Base-by-base conservation (phyloP, 1,140 invertebrate genomes). In the Mactra quadrangularis region DNA sequence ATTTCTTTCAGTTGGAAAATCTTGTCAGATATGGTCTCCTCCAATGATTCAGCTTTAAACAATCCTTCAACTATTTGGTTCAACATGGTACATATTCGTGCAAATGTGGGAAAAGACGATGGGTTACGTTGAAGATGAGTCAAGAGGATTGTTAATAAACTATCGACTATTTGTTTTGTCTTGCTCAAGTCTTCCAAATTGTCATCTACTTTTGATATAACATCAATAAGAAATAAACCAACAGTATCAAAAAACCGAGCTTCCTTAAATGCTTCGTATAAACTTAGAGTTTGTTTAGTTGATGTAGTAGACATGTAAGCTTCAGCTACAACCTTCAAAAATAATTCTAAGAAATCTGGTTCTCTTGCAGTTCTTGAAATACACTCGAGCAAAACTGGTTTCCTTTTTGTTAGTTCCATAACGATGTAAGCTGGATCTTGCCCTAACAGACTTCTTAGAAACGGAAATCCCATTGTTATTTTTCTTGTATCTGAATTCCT, bases 321-420 rank as follows among this genome's bases (percentile, higher is more conserved):
- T 35, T 38, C 41, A 25, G 53, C 29, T 9, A 74, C 11, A 27
- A 53, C 71, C 25, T 59, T 29, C 2, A 74, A 50, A 31, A 74
- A 59, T 0, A 74, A 13, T 59, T 59, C 53, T 9, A 74, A n/a
- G 19, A 74, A 15, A 57, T 33, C 13, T 41, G 2, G n/a, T 19
- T 74, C 50, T 38, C 41, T 35, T 7, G 53, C 22, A n/a, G 53
- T 33, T 35, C 71, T 3, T 41, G 4, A 15, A 27, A 74, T 31
- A 52, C 71, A 74, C n/a, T 74, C 55, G 13, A 45, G 29, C 15
- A 74, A 29, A n/a, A 50, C 29, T 41, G 22, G 13, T 17, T 59
- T 47, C 9, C n/a, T 1, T 27, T 74, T 74, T 45, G 71, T 74
- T 27, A 74, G 38, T 59, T 74, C 71, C 29, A 74, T 55, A 27